Evolutionary conservation across 2,113 vertebrate species (phyloP).

Genomic region (Plectropomus leopardus): DNA sequence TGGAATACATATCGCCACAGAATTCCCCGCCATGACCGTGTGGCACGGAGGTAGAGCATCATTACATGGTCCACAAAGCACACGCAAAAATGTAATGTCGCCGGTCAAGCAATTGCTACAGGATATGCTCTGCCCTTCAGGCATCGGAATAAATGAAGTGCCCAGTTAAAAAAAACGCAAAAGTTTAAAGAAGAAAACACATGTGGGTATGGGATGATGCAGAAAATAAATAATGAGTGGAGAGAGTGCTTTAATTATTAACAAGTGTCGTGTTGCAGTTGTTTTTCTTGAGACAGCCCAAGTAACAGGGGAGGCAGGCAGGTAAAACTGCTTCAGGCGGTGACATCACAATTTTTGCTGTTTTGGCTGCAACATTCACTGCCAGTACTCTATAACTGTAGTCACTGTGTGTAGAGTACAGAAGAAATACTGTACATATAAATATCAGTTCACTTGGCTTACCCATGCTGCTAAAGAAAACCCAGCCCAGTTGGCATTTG

Average conservation of each 20-base stretch:
- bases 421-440: background rate
- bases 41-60: constrained; percentile 40
- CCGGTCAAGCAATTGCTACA: constrained; percentile 33
- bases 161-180: constrained; percentile 10
- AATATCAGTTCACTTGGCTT: background rate
- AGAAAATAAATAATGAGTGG: constrained; percentile 29
- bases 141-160: constrained; percentile 15
- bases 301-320: constrained; percentile 1
- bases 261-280: constrained; percentile 38
- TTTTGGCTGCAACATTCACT: constrained; percentile 2
- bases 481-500: no score
- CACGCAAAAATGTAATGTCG: constrained; percentile 50
- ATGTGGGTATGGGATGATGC: background rate
- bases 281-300: constrained; percentile 8
- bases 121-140: constrained; percentile 37
- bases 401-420: background rate
- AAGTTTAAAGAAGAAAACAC: constrained; percentile 3
- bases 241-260: constrained; percentile 49
- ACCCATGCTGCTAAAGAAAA: background rate
- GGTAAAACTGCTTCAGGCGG: constrained; percentile 21
- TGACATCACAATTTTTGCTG: constrained; percentile 7
- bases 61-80: constrained; percentile 47
- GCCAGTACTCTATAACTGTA: background rate
- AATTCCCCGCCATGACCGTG: constrained; percentile 41
- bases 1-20: constrained; percentile 43